Evolutionary conservation across 2,113 vertebrate species (phyloP), one percentile per base, ranked within the genome.

Genomic region (Campylorhamphus procurvoides): DNA sequence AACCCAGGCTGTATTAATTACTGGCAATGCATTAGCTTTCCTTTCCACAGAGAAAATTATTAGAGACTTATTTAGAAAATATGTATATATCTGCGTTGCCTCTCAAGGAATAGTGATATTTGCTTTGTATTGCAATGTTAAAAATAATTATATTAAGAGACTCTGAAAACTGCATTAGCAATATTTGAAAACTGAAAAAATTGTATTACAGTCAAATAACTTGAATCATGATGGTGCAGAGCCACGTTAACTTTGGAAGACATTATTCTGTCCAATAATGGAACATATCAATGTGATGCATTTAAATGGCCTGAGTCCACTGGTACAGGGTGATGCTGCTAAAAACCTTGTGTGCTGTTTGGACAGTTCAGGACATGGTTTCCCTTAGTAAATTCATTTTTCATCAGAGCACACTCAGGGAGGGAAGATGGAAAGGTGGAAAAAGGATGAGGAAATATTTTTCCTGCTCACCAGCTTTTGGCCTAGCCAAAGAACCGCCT

Each of bases 21-120:
- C 23, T 0, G 0, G 9, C 29, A 64, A 5, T 44, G 72, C 27
- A 23, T 64, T n/a, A 55, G 14, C 17, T 75, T 4, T 18, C 62
- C 37, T 39, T 80, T 89, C 33, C 84, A 52, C 17, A 73, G 49
- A 50, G 63, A 40, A 84, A 77, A 68, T 33, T 0, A 81, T 37
- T 55, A 33, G 78, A 68, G 28, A 16, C 6, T 80, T 76, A 27
- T 52, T 91, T 73, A 71, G 35, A 56, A 91, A 64, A 71, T 33
- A 31, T 4, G 7, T 44, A 8, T 35, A 2, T 42, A 23, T 56
- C 24, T 62, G 24, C 2, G 7, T 7, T 11, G 12, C 24, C 18
- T 87, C 24, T 29, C 68, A 74, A 77, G 52, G 14, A 64, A n/a
- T 49, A 52, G 10, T 28, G 24, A 31, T 58, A 44, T 66, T n/a